Evolutionary conservation across 2,797 vertebrate species (phyloP), one percentile per base, ranked within the genome.

Genomic region (Halcyon chelicuti): DNA sequence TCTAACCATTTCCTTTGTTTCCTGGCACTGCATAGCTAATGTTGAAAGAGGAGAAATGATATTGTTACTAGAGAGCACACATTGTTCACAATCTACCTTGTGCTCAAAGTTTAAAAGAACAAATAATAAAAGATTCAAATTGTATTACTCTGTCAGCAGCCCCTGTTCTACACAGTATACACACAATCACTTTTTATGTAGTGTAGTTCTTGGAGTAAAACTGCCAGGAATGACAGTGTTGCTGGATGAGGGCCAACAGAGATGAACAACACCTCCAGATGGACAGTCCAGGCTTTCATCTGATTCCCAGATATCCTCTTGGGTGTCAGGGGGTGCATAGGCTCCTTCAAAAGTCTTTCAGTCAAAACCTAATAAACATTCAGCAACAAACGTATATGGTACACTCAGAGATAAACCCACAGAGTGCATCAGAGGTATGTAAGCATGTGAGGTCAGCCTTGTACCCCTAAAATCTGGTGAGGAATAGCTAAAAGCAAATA

Each of bases 261-360:
- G 70, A 71, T 26, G 28, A 93, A 46, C 23, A 93, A 4, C n/a
- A 88, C 66, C 46, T 93, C 92, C 90, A 94, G 82, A 90, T 96
- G 86, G 90, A 86, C 29, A 71, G 14, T 44, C 9, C 35, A 81
- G 61, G 26, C 42, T 93, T 94, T 93, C 37, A 62, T 86, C 66
- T 73, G 70, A 73, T 84, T 95, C 70, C 83, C 80, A 92, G 42
- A 73, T 86, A 94, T 23, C 46, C 62, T 91, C 40, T 58, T 77
- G 46, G 9, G 60, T 81, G 42, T 72, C 76, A 84, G 12, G 31
- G 66, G 19, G 75, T 78, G 22, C 22, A 61, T 1, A 72, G 21
- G 29, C 39, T 90, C 76, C 72, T 94, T 94, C 72, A 93, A 54
- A 91, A 91, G 85, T 61, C 72, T 94, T 86, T 95, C 72, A 88